Base-by-base conservation (phyloP, 2,113 vertebrate species). In the Oxygymnocypris stewartii region DNA sequence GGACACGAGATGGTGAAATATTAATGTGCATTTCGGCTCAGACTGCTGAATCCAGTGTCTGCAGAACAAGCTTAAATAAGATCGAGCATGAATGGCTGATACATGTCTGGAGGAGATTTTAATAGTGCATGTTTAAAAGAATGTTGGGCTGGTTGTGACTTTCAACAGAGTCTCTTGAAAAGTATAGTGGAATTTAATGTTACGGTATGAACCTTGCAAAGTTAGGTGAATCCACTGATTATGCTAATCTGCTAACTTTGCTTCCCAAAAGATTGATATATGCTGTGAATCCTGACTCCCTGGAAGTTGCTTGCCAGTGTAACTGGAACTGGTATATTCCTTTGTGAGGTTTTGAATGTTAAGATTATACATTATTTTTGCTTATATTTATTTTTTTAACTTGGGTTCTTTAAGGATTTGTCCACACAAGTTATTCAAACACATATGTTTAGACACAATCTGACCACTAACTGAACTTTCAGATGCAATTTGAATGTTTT, bases 1-100 rank as follows among this genome's bases (percentile, higher is more conserved):
- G 92, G 82, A 92, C 92, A 90, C 93, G 93, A 94, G 94, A 93
- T 85, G 87, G 92, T 95, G 92, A 95, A 95, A 95, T 95, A 95
- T 95, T 95, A 94, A 95, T 94, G 90, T 90, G 90, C 89, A 89
- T 91, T 94, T 90, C 91, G 90, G 93, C 94, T 82, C 92, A 94
- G 94, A 93, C 94, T 91, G 90, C 91, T 91, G 93, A 94, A 92
- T 93, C 94, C 93, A 93, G 93, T 92, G 89, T 93, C 94, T 95
- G 94, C 93, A 84, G 87, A 86, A 79, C 93, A 94, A 94, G 92
- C 91, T 91, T 92, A 95, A 95, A 95, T 94, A 93, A 95, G 95
- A 92, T 93, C 89, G 92, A 93, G 93, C 93, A 93, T 94, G 93
- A 94, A 94, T 94, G 93, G 89, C 93, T 94, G 92, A 94, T 93